phyloP scores from a whole-genome alignment of 2,797 vertebrate species.

The Luscinia luscinia region DNA sequence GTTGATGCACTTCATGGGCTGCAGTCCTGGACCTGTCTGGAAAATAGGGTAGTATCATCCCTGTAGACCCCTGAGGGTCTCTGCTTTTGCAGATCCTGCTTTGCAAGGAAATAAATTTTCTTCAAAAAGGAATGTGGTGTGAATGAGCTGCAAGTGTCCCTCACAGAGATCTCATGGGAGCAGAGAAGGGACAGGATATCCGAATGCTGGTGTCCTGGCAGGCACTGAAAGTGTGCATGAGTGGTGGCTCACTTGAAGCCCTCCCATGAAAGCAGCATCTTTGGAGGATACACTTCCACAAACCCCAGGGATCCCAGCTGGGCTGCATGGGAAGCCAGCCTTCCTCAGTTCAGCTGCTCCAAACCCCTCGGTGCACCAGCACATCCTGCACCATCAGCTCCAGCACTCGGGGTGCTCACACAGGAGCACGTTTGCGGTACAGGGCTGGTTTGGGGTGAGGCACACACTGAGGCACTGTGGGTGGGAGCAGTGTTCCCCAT shows the following conservation, averaged over 20 bases:
- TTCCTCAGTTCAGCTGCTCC: background rate
- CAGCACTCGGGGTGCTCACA: rapidly evolving
- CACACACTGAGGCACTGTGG: background rate
- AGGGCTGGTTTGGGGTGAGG: background rate
- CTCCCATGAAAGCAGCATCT: background rate
- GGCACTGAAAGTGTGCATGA: rapidly evolving
- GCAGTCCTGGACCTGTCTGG: background rate
- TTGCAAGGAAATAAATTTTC: background rate
- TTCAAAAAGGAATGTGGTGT: background rate
- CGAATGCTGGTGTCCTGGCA: rapidly evolving
- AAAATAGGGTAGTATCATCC: background rate
- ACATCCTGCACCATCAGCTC: background rate
- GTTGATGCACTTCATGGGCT: background rate
- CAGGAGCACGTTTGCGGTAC: rapidly evolving
- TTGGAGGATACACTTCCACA: background rate
- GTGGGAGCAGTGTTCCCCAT: background rate
- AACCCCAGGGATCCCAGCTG: background rate
- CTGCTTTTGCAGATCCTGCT: background rate
- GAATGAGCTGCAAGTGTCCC: background rate
- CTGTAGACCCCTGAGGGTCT: background rate
- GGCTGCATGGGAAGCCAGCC: rapidly evolving
- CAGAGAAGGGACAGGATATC: background rate
- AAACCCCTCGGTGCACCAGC: background rate
- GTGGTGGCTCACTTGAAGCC: background rate
- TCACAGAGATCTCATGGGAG: background rate